Evolutionary conservation across 1,140 invertebrate species (phyloP), one percentile per base, ranked within the genome.

Genomic region (Drosophila pandora): DNA sequence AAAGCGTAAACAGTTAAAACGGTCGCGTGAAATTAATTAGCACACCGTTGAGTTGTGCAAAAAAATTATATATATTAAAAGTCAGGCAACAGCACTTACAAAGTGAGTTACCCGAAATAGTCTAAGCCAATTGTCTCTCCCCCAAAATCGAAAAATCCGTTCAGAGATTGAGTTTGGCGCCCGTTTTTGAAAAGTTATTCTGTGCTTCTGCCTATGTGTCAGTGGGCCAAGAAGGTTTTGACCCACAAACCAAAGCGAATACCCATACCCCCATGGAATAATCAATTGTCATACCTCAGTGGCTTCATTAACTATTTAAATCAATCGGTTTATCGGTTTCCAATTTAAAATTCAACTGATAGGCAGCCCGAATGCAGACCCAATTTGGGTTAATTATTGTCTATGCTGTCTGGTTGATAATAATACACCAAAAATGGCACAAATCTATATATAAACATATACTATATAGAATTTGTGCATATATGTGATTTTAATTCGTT

Each of bases 251-350:
- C 54, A 9, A 3, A 6, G 6, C n/a, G 28, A 10, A 6, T 32
- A 22, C n/a, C 17, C 1, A 17, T 74, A 52, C 12, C 62, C 54
- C 68, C 56, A 60, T 50, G 47, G 21, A 32, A 32, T 12, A 12
- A 37, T 37, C 34, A n/a, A 8, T 21, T 30, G 39, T 23, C 48
- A 10, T 57, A 37, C 43, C 61, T 45, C 65, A 57, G 79, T 70
- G 60, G 71, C 12, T 73, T 76, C 71, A 73, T 88, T 73, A 76
- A 72, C 61, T 76, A 88, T 87, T 88, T 61, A 88, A 83, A 83
- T 88, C 53, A 43, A 63, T 52, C 48, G 54, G 32, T 43, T 48
- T 68, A 68, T 69, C n/a, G 50, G 41, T 8, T 39, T 13, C 25
- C 62, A 25, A 69, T 43, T 69, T 70, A 0, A 70, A 70, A 69